Evolutionary conservation across 2,113 vertebrate genomes (phyloP), one percentile per base, ranked within the genome.

Genomic region (Tinamus guttatus): DNA sequence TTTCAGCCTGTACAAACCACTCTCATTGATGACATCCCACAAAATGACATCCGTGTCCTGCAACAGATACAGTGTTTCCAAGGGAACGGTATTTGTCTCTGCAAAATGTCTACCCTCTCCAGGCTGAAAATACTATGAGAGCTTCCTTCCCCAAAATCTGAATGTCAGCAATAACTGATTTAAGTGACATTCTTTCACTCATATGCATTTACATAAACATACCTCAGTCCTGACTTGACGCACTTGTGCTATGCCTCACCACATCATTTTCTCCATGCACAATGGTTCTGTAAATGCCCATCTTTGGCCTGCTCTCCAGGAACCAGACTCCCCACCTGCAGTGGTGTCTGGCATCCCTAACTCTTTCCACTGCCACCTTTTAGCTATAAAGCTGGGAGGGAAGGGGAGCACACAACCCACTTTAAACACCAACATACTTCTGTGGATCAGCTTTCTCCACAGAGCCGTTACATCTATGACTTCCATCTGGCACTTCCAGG

Each of bases 11-110:
- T 99, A 99, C 49, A 99, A 97, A 32, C 99, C 99, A 3, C 98
- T 99, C 97, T 99, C 99, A 32, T 99, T 99, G 96, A 99, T 99
- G 84, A 99, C 98, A 97, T 99, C 99, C 99, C 99, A 99, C 88
- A 99, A 97, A 0, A 99, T 99, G 91, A 99, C 97, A 92, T 99
- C 99, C 18, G 99, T 99, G 96, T 99, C 99, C 99, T 99, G 96
- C 11, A 95, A 94, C n/a, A 70, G 36, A 90, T 32, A 78, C 52
- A 85, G 30, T 4, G 7, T 80, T 27, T 81, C 14, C 54, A 58
- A 86, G 56, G 30, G 47, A 86, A 69, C 25, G 56, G n/a, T 24
- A 63, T 40, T 60, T 82, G 27, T 38, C 83, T 59, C 78, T 93
- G 17, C 27, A 90, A 75, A 89, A 54, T 3, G 1, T 11, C 79